Base-by-base conservation (phyloP, 2,113 vertebrate species). In the Syrmaticus mikado region DNA sequence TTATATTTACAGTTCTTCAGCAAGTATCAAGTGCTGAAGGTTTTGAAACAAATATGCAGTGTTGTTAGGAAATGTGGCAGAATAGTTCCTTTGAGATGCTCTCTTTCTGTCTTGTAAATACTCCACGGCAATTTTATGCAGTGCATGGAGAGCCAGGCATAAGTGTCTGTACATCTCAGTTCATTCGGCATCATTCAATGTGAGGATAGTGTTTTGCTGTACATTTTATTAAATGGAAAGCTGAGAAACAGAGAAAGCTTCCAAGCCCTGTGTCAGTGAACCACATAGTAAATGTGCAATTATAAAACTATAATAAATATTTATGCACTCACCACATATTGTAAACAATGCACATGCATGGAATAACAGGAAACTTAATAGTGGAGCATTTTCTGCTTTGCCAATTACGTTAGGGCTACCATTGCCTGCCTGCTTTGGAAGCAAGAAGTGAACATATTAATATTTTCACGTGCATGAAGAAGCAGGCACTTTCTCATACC, bases 1-100 rank as follows among this genome's bases (percentile, higher is more conserved):
- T 97, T 96, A 89, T 97, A 96, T 97, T 97, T 97, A 94, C 91
- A 96, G 85, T 97, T 96, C 94, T 95, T 96, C 84, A 87, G 93
- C 85, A 97, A 96, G 61, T 76, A 97, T 92, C 73, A 90, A 97
- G 92, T 8, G 75, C 81, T 48, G 93, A 97, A 92, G 74, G 45
- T 94, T 97, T 98, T 91, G 74, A 87, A 96, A 97, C 96, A 97
- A 96, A 96, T 95, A 67, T 93, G 40, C 91, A 76, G 61, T 85
- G 93, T 84, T 96, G 72, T 92, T 95, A 93, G 93, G 93, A 96
- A 81, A 93, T 6, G 4, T 79, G 85, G 96, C 75, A 91, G 85
- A 78, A 79, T 73, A 87, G 64, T 32, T 81, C 82, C 70, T 92
- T 58, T 78, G 95, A 97, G 93, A 93, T 76, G 79, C 62, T 90